Evolutionary conservation across 2,797 vertebrate genomes (phyloP).

Genomic region (Otolemur crassicaudatus): DNA sequence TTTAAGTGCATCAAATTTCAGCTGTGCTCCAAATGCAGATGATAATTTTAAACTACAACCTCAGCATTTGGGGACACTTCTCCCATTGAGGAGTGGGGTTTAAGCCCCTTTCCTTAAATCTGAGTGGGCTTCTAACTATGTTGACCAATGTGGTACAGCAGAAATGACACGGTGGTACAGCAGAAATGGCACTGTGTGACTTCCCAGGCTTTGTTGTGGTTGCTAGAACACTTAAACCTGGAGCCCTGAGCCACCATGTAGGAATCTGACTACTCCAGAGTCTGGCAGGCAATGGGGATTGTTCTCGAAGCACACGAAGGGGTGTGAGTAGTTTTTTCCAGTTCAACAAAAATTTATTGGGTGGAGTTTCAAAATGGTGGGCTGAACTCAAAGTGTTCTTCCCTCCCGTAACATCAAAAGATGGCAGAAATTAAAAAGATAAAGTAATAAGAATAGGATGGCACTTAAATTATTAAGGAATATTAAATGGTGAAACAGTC

Average conservation of each 20-base stretch:
- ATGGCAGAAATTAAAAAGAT: constrained; percentile 19
- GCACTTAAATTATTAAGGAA: constrained; percentile 21
- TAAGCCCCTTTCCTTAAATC: not conserved
- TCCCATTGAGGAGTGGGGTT: not conserved
- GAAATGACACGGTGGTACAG: not conserved
- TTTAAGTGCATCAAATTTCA: not conserved
- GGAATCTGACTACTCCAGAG: not conserved
- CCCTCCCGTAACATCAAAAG: not conserved
- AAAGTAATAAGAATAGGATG: constrained; percentile 19
- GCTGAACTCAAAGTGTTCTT: not conserved
- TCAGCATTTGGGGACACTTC: not conserved
- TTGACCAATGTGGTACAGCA: not conserved
- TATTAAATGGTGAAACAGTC: constrained; percentile 31
- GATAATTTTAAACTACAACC: not conserved
- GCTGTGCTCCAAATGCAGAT: not conserved
- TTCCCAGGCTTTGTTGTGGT: constrained; percentile 22
- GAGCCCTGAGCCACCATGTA: not conserved
- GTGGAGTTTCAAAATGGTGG: constrained; percentile 1
- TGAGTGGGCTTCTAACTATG: not conserved
- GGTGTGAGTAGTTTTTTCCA: not conserved
- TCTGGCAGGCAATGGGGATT: not conserved
- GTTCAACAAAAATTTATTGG: not conserved
- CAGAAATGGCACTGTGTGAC: no score
- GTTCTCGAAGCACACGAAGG: not conserved
- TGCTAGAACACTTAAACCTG: not conserved